Base-by-base conservation (phyloP, 2,113 vertebrate genomes). In the Panthera leo region DNA sequence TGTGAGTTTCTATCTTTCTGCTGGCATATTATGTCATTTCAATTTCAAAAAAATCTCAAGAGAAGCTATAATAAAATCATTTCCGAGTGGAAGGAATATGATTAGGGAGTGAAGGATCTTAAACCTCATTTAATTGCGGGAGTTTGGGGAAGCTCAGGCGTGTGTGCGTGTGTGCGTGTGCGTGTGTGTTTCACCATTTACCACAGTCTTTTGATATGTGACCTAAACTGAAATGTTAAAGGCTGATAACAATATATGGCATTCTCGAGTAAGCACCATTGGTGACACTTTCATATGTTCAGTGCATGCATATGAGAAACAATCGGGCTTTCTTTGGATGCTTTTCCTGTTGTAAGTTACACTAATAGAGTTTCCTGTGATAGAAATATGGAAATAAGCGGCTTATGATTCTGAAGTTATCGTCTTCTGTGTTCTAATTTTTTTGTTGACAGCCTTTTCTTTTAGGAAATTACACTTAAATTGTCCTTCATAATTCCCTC, bases 11-110 rank as follows among this genome's bases (percentile, higher is more conserved):
- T 85, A 55, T 96, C 85, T 94, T 85, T 95, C 55, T 67, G 25
- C 53, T 78, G 67, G 80, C 76, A 39, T 95, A 92, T 31, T 85
- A 93, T 95, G 80, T 91, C 92, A 94, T 94, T 96, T 96, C 61
- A 85, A 89, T 94, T 92, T 84, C 3, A 61, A 71, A 31, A 61
- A 5, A 36, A 93, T 16, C 83, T 85, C n/a, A 82, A 78, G 80
- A 93, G 92, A 96, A 95, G 63, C 76, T 85, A 7, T 95, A 95
- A 86, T 96, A 85, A 96, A 97, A 94, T 67, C 36, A 29, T 84
- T 39, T 94, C 36, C 58, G 34, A 96, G 80, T 39, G 42, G 76
- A 95, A 88, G 45, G 58, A 79, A 79, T 48, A 25, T 79, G 92
- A 61, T 93, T 75, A 95, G 34, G 36, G 58, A 96, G 89, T 89